Evolutionary conservation across 2,113 vertebrate species (phyloP).

Genomic region (Callopanchax toddi): DNA sequence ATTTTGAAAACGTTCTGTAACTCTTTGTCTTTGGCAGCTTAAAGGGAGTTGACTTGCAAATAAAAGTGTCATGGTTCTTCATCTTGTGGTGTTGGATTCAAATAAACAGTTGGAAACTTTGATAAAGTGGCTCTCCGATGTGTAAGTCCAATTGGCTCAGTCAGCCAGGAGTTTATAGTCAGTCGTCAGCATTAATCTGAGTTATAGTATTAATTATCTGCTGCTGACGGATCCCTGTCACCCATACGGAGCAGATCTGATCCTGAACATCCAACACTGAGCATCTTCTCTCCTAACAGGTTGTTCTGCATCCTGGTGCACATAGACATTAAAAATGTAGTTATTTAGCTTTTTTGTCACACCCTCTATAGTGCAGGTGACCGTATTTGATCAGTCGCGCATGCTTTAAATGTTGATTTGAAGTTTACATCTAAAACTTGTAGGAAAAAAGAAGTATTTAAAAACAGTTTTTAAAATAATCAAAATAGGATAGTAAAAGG

Average conservation of each 20-base stretch:
- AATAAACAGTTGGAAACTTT: conserved; percentile 33
- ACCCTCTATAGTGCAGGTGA: too few relatives aligned
- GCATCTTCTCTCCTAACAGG: conserved; percentile 24
- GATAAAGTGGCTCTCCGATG: conserved; percentile 20
- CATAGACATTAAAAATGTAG: too few relatives aligned
- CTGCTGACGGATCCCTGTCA: conserved; percentile 66
- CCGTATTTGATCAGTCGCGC: too few relatives aligned
- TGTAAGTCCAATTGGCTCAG: conserved; percentile 42
- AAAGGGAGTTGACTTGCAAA: conserved; percentile 4
- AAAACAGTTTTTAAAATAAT: too few relatives aligned
- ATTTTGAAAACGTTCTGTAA: conserved; percentile 12
- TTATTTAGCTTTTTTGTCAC: too few relatives aligned
- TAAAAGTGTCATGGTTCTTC: conserved; percentile 21
- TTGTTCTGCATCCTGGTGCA: conserved; percentile 23
- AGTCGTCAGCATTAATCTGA: conserved; percentile 40
- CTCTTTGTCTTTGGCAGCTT: not conserved
- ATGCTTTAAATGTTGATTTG: too few relatives aligned
- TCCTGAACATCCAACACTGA: conserved; percentile 37
- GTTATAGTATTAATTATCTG: conserved; percentile 57
- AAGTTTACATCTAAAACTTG: too few relatives aligned
- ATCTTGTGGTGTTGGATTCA: conserved; percentile 3
- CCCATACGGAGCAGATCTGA: conserved; percentile 40
- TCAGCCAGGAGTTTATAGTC: conserved; percentile 15
- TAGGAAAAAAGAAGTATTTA: too few relatives aligned
- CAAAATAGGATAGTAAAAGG: too few relatives aligned